Conservation (phyloP, 2,888 invertebrate species). For the Hyposoter didymator region DNA sequence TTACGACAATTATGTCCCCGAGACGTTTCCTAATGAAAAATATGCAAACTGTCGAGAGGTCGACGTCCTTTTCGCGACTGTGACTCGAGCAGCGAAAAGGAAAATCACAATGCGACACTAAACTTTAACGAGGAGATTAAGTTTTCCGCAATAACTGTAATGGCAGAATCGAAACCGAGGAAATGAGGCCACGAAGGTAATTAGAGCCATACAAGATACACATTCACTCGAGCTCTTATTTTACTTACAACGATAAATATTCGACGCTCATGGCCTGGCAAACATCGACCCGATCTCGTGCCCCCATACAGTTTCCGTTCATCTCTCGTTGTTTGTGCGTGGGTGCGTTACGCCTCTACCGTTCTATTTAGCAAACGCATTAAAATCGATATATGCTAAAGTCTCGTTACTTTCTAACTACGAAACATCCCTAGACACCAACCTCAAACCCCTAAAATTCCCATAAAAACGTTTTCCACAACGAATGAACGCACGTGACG, state of each 20-base stretch:
- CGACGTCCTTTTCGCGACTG: background rate
- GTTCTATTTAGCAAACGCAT: slow-evolving; percentile 16
- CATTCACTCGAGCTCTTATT: background rate
- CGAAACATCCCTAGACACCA: background rate
- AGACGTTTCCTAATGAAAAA: slow-evolving; percentile 1
- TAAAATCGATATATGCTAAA: slow-evolving; percentile 1
- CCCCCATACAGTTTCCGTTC: slow-evolving; percentile 36
- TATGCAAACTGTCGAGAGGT: background rate
- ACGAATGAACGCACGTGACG: background rate
- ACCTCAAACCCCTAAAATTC: background rate
- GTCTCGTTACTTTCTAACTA: background rate
- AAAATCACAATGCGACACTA: background rate
- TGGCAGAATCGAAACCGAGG: slow-evolving; percentile 15
- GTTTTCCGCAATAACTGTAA: slow-evolving; percentile 44
- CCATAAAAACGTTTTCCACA: background rate
- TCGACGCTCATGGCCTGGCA: background rate
- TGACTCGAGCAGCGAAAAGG: background rate
- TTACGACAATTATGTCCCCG: background rate
- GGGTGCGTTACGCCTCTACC: slow-evolving; percentile 12
- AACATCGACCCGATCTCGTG: slow-evolving; percentile 18
- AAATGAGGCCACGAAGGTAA: slow-evolving; percentile 32
- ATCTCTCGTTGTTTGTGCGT: slow-evolving; percentile 6
- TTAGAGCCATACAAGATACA: slow-evolving; percentile 12
- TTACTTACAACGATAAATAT: slow-evolving; percentile 8
- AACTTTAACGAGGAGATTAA: background rate